Percentiles rank a stretch among this genome's conserved stretches.
phyloP scores from a whole-genome alignment of 2,113 vertebrate genomes.

The Cyprinodon tularosa region DNA sequence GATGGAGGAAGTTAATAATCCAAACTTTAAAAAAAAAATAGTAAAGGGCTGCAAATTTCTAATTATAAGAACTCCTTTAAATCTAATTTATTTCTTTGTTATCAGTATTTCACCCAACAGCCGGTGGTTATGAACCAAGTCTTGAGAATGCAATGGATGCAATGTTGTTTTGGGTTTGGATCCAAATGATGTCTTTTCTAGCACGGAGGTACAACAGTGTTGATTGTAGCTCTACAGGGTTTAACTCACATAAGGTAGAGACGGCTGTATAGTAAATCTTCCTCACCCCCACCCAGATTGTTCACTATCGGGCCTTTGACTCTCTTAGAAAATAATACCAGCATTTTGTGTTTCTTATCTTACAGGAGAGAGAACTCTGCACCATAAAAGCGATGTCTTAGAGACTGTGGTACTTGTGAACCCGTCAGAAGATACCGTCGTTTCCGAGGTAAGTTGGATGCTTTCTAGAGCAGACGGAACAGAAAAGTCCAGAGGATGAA shows the following conservation, averaged over 20 bases:
- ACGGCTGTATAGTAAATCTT: constrained; percentile 38
- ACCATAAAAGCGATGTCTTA: constrained; percentile 90
- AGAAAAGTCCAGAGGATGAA: no score
- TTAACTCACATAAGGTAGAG: constrained; percentile 44
- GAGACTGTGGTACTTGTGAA: constrained; percentile 94
- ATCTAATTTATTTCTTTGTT: constrained; percentile 38
- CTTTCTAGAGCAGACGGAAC: not conserved
- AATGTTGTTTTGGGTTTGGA: no score
- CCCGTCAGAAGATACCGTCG: constrained; percentile 86
- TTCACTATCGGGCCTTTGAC: constrained; percentile 13
- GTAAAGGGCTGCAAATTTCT: constrained; percentile 2
- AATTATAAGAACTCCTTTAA: constrained; percentile 54
- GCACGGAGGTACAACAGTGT: constrained; percentile 34
- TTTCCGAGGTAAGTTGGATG: constrained; percentile 84
- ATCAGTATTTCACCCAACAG: not conserved
- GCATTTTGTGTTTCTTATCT: constrained; percentile 45
- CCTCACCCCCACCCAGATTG: constrained; percentile 6
- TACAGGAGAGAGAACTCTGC: constrained; percentile 94
- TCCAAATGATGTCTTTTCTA: constrained; percentile 27
- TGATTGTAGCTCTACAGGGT: constrained; percentile 26
- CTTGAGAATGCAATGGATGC: no score
- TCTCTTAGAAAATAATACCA: not conserved
- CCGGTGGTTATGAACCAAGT: no score
- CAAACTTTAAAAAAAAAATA: not conserved
- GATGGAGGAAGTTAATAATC: not conserved